Percentiles rank a stretch among this genome's conserved stretches.
phyloP scores from a whole-genome alignment of 2,797 vertebrate species.

The Macropus fuliginosus region DNA sequence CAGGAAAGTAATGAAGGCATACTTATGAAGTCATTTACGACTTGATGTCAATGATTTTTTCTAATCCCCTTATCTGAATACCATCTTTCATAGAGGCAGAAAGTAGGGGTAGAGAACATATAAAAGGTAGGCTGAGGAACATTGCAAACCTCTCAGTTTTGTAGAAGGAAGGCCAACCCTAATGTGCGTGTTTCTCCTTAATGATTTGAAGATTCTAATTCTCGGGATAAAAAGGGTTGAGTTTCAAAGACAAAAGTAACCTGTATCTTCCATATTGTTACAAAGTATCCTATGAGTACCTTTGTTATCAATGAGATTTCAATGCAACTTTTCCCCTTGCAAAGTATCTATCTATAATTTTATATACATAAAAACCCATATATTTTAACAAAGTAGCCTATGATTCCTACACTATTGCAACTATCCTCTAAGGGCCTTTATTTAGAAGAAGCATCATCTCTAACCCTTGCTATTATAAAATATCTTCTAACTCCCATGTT shows the following conservation, averaged over 20 bases:
- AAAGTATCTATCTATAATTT: background rate
- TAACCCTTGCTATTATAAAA: background rate
- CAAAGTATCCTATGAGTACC: background rate
- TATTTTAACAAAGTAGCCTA: background rate
- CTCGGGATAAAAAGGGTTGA: background rate
- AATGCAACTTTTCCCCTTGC: background rate
- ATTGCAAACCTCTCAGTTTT: background rate
- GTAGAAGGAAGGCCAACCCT: background rate
- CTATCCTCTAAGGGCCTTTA: background rate
- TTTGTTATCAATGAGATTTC: background rate
- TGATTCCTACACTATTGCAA: background rate
- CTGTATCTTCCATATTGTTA: background rate
- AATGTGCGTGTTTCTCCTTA: background rate
- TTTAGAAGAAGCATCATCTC: background rate
- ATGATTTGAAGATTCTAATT: background rate
- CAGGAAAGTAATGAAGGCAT: background rate
- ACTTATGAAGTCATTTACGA: background rate
- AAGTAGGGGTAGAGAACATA: background rate
- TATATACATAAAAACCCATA: background rate
- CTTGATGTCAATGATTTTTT: background rate
- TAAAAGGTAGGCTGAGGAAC: background rate
- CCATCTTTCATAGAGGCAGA: background rate
- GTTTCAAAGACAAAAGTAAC: background rate
- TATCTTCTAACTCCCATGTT: background rate
- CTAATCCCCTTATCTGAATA: background rate